Evolutionary conservation across 2,797 vertebrate species (phyloP).

Genomic region (Streptopelia turtur): DNA sequence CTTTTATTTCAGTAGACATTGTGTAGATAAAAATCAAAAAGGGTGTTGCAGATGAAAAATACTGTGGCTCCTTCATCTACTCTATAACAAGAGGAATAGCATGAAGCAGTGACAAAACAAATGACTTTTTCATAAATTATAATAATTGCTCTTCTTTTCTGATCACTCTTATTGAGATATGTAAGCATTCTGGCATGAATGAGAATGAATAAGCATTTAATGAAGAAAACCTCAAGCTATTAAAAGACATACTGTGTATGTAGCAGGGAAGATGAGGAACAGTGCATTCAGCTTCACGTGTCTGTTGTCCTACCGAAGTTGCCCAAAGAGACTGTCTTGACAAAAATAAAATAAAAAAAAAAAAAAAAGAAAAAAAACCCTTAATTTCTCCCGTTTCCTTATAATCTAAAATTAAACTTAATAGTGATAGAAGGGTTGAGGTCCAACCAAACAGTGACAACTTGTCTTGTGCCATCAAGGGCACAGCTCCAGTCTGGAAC

Average conservation of each 20-base stretch:
- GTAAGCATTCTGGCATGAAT: background rate
- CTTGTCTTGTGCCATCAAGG: background rate
- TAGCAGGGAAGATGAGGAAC: background rate
- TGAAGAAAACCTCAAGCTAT: slow-evolving; percentile 10
- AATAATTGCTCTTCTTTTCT: background rate
- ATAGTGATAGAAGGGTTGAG: background rate
- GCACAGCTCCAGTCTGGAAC: background rate
- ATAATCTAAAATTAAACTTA: background rate
- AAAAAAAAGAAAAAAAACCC: fast-evolving
- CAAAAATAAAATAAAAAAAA: background rate
- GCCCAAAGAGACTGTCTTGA: background rate
- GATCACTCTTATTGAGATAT: background rate
- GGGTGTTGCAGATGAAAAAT: background rate
- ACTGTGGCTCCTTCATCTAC: background rate
- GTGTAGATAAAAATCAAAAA: background rate
- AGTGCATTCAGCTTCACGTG: background rate
- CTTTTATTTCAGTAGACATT: background rate
- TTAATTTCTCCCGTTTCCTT: background rate
- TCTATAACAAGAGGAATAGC: background rate
- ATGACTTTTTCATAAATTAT: background rate
- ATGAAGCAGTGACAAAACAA: background rate
- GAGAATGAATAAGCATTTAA: background rate
- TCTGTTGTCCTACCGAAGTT: background rate
- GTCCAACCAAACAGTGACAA: background rate
- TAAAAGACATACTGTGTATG: background rate